Evolutionary conservation across 2,113 vertebrate genomes (phyloP).

Genomic region (Megaceryle maxima): DNA sequence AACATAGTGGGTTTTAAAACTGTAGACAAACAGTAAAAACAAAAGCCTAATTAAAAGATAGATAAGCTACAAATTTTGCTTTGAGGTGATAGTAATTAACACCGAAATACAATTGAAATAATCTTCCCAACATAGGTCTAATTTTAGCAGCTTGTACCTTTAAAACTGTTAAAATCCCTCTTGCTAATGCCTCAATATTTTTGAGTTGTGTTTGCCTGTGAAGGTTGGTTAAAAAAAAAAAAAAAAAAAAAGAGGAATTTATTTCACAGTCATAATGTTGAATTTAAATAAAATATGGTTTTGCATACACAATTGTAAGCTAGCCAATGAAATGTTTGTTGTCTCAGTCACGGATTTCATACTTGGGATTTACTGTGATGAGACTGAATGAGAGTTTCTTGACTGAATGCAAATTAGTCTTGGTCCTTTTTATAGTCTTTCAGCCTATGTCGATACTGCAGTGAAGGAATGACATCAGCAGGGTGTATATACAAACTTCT

Average conservation of each 20-base stretch:
- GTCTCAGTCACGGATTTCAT: not conserved
- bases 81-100: not conserved
- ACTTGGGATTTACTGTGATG: not conserved
- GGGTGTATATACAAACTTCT: accelerated
- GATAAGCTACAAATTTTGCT: not conserved
- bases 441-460: not conserved
- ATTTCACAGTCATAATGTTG: not conserved
- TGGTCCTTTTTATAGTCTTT: not conserved
- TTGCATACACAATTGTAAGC: not conserved
- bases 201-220: not conserved
- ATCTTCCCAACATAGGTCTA: not conserved
- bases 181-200: not conserved
- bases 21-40: not conserved
- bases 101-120: not conserved
- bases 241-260: not conserved
- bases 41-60: not conserved
- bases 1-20: not conserved
- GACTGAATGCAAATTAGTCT: not conserved
- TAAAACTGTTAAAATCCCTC: not conserved
- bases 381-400: not conserved
- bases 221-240: not conserved
- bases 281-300: not conserved
- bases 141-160: not conserved
- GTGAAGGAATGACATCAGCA: not conserved
- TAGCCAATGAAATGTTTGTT: not conserved